Evolutionary conservation across 1,140 invertebrate species (phyloP).

Genomic region (Macrobrachium rosenbergii): DNA sequence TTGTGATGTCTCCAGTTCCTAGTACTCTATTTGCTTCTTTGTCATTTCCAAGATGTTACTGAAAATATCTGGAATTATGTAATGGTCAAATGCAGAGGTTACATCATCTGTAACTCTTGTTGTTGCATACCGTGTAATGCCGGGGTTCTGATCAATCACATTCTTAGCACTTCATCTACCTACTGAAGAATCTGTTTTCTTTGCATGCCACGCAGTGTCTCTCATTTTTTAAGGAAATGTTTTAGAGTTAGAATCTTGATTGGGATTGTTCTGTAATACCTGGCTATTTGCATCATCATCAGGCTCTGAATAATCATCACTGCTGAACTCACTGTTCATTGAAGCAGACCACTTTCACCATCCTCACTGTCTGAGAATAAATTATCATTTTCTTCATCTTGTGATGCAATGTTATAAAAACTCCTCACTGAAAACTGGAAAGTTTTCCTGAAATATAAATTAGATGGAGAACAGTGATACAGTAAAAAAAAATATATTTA

Average conservation of each 20-base stretch:
- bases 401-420: background rate
- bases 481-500: too few relatives aligned
- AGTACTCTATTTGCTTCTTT: constrained; percentile 15
- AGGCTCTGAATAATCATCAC: background rate
- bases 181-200: background rate
- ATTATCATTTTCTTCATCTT: constrained; percentile 16
- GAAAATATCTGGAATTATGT: background rate
- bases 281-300: background rate
- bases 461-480: too few relatives aligned
- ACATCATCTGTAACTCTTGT: background rate
- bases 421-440: background rate
- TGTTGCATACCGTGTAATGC: background rate
- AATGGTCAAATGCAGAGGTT: constrained; percentile 1
- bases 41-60: background rate
- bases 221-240: background rate
- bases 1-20: background rate
- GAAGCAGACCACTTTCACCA: background rate
- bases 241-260: background rate
- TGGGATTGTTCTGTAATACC: background rate
- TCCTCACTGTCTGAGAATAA: too few relatives aligned
- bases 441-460: too few relatives aligned
- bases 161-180: constrained; percentile 3
- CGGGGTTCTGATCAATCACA: constrained; percentile 11
- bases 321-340: too few relatives aligned
- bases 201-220: background rate